Conservation (phyloP, 1,140 invertebrate species). For the Heliconius congener region DNA sequence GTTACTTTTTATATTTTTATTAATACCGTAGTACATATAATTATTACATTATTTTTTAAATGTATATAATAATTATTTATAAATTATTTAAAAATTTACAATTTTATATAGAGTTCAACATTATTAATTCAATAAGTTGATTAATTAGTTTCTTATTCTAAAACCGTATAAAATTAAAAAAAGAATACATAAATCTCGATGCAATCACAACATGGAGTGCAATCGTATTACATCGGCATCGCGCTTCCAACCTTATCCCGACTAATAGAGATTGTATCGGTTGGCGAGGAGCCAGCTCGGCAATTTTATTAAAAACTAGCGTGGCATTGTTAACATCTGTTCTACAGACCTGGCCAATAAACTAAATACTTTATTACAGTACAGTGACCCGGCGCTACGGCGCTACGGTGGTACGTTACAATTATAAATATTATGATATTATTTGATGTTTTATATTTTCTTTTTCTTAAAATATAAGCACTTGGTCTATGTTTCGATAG, state of each 20-base stretch:
- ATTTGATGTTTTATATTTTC: neutral
- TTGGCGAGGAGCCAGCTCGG: conserved; percentile 27
- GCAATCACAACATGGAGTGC: conserved; percentile 1
- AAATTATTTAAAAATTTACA: no score
- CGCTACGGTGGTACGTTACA: neutral
- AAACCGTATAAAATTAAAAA: neutral
- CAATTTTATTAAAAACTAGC: conserved; percentile 42
- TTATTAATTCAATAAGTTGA: neutral
- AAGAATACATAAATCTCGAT: neutral
- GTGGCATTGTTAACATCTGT: conserved; percentile 39
- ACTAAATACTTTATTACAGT: conserved; percentile 18
- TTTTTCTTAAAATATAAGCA: no score
- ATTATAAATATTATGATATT: neutral
- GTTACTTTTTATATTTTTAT: neutral
- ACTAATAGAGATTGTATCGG: conserved; percentile 26
- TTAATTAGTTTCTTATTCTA: neutral
- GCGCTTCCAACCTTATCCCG: conserved; percentile 5
- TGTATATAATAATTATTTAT: neutral
- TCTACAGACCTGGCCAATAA: conserved; percentile 28
- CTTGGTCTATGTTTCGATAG: no score
- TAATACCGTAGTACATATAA: neutral
- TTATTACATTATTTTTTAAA: neutral
- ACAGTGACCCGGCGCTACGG: conserved; percentile 20
- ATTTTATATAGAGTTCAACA: no score
- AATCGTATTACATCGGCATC: neutral